These are phyloP conservation scores for Cyclina sinensis DNA, from an alignment of 1,140 invertebrate species.

Conservation along the genomic window DNA sequence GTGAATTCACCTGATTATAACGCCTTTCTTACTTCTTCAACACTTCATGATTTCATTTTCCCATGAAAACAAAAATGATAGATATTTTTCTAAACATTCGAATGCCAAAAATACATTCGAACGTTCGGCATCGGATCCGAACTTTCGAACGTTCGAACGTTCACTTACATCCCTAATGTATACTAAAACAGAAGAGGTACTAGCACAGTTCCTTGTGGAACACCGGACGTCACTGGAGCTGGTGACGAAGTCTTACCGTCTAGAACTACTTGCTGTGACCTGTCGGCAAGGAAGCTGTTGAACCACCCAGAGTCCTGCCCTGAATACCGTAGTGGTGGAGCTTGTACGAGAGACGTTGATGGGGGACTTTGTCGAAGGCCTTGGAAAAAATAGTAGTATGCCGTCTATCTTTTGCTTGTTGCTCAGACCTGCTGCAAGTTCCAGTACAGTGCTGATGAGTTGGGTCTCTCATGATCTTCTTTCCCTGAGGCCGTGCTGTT, in stretches of 20 bases:
- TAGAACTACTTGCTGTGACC: conserved; percentile 37
- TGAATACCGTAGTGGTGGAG: neutral
- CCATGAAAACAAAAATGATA: too few relatives aligned
- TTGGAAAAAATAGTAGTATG: neutral
- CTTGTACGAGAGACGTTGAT: neutral
- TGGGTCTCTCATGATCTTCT: neutral
- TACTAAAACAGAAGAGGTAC: neutral
- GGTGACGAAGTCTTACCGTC: conserved; percentile 23
- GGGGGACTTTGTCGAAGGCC: neutral
- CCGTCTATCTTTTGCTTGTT: neutral
- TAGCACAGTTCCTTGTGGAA: neutral
- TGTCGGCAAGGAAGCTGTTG: conserved; percentile 40
- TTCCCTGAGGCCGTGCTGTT: neutral
- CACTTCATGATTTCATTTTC: too few relatives aligned
- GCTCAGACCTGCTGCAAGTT: neutral
- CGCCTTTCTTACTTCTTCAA: too few relatives aligned
- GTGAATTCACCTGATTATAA: too few relatives aligned
- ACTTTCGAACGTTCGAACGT: too few relatives aligned
- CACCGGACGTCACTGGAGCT: conserved; percentile 43
- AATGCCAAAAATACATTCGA: too few relatives aligned
- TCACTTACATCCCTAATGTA: too few relatives aligned
- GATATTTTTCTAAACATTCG: too few relatives aligned
- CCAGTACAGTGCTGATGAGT: neutral
- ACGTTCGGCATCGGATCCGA: too few relatives aligned
- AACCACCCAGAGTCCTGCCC: conserved; percentile 44